Conservation (phyloP, 2,888 invertebrate species). For the Crioceris asparagi region DNA sequence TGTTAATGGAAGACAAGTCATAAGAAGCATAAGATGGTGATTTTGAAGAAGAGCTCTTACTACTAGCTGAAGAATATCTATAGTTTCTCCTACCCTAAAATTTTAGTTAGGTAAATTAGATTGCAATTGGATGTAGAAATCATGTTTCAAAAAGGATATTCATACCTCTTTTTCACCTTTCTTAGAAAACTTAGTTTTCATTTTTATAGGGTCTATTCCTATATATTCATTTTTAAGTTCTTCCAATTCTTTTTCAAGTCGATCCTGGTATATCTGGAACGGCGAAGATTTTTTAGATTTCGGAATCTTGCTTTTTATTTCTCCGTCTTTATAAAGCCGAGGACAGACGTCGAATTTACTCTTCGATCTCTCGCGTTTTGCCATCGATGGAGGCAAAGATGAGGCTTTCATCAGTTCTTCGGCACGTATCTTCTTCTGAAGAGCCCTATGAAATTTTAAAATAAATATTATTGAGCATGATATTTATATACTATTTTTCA, state of each 20-base stretch:
- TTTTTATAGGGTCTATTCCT: slow-evolving; percentile 31
- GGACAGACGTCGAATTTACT: slow-evolving; percentile 33
- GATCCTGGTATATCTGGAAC: slow-evolving; percentile 33
- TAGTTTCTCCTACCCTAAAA: slow-evolving; percentile 14
- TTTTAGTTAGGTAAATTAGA: no score
- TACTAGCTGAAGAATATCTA: slow-evolving; percentile 28
- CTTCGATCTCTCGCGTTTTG: slow-evolving; percentile 44
- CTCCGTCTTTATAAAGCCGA: no score
- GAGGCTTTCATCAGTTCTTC: slow-evolving; percentile 58
- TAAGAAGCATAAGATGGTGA: slow-evolving; percentile 33
- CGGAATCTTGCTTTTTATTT: background rate
- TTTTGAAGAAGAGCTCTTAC: slow-evolving; percentile 29
- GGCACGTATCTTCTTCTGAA: slow-evolving; percentile 57
- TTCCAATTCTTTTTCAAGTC: slow-evolving; percentile 32
- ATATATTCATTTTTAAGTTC: slow-evolving; percentile 39
- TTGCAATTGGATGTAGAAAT: no score
- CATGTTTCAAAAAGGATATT: no score
- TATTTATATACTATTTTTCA: background rate
- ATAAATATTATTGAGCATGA: background rate
- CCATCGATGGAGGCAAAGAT: slow-evolving; percentile 58
- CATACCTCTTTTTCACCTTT: slow-evolving; percentile 13
- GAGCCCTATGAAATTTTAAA: slow-evolving; percentile 36
- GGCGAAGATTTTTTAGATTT: background rate
- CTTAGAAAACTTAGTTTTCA: slow-evolving; percentile 43
- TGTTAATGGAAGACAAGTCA: slow-evolving; percentile 40